phyloP scores from a whole-genome alignment of 2,113 vertebrate genomes.

The Illadopsis cleaveri region DNA sequence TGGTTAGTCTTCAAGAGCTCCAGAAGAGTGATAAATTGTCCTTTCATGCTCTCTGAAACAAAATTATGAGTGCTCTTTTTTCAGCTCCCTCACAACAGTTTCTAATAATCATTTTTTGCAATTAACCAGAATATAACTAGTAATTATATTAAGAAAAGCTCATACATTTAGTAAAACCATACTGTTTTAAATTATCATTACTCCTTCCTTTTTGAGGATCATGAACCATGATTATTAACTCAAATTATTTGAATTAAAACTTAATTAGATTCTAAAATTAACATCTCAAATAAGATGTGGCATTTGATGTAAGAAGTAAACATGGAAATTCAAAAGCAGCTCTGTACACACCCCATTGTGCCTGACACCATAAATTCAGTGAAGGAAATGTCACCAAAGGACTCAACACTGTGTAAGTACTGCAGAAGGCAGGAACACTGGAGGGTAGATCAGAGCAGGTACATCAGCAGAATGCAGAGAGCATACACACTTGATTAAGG shows the following conservation, averaged over 20 bases:
- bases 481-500: not conserved
- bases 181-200: conserved; percentile 8
- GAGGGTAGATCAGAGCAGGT: not conserved
- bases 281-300: conserved; percentile 41
- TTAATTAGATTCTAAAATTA: conserved; percentile 61
- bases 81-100: not conserved
- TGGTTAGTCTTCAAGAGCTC: not conserved
- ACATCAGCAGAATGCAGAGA: not conserved
- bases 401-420: not conserved
- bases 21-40: not conserved
- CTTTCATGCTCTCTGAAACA: not conserved
- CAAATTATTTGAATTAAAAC: conserved; percentile 66
- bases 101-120: conserved; percentile 24
- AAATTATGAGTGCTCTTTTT: not conserved
- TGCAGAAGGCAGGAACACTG: not conserved
- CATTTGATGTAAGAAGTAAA: conserved; percentile 18
- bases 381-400: not conserved
- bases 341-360: not conserved
- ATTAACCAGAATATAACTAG: not conserved
- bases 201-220: conserved; percentile 5
- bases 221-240: conserved; percentile 54
- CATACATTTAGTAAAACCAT: not conserved
- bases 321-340: conserved; percentile 29
- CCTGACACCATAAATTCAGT: not conserved
- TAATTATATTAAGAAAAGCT: not conserved